These are phyloP conservation scores for Aradophagus sp. DNA, from an alignment of 1,140 invertebrate genomes.

Conservation along the genomic window DNA sequence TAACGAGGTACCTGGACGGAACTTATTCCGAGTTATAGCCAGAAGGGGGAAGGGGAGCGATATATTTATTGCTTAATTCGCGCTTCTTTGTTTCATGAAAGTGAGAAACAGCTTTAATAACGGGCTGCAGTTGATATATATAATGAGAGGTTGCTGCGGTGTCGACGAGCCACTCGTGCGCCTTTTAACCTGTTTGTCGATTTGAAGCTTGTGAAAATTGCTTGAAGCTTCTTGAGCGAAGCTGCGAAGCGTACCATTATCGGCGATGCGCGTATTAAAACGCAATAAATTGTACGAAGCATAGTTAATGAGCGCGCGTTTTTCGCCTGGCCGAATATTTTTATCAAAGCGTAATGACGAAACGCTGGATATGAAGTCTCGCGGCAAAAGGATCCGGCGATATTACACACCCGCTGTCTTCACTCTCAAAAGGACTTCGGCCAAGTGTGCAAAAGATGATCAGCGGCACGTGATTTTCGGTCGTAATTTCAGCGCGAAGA, in stretches of 20 bases:
- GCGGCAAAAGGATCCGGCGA: constrained; percentile 26
- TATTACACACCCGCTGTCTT: constrained; percentile 36
- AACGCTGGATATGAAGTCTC: constrained; percentile 36
- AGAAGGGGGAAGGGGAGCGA: constrained; percentile 52
- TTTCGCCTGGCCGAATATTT: constrained; percentile 37
- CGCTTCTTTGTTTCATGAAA: constrained; percentile 74
- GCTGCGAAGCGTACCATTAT: constrained; percentile 42
- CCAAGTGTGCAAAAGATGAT: constrained; percentile 47
- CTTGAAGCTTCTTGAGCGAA: constrained; percentile 52
- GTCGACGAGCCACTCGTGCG: constrained; percentile 40
- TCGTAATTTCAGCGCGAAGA: constrained; percentile 59
- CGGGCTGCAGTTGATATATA: constrained; percentile 59
- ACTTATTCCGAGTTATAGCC: constrained; percentile 52
- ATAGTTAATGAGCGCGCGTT: constrained; percentile 46
- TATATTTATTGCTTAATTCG: constrained; percentile 71
- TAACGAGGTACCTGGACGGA: constrained; percentile 50
- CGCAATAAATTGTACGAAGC: constrained; percentile 45
- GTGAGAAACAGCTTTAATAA: constrained; percentile 74
- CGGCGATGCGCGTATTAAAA: constrained; percentile 36
- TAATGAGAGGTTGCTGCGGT: constrained; percentile 61
- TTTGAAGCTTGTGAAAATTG: constrained; percentile 56
- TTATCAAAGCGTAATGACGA: constrained; percentile 26
- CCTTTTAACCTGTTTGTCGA: constrained; percentile 59
- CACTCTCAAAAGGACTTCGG: constrained; percentile 28
- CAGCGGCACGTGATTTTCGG: constrained; percentile 58